Conservation (phyloP, 2,113 vertebrate species). For the Tiliqua scincoides region DNA sequence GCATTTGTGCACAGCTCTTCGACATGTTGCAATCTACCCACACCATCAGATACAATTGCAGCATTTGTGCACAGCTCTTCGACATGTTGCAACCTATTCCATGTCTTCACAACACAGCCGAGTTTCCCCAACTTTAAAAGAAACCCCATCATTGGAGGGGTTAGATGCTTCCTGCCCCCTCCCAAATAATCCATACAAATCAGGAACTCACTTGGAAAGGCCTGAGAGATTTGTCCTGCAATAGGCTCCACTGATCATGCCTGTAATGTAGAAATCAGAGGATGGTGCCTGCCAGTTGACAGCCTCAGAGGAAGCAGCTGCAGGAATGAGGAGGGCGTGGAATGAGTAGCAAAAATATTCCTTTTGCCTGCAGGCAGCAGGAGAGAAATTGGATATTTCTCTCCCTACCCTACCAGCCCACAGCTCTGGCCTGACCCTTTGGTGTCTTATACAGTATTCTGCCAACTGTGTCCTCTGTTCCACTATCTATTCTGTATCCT, state of each 20-base stretch:
- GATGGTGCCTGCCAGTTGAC: slow-evolving; percentile 36
- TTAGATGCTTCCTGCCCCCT: slow-evolving; percentile 12
- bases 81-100: neutral
- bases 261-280: slow-evolving; percentile 60
- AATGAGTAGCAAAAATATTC: slow-evolving; percentile 69
- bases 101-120: neutral
- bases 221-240: slow-evolving; percentile 77
- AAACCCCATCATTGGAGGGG: neutral
- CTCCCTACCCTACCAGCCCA: slow-evolving; percentile 72
- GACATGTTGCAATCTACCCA: neutral
- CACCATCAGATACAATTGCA: neutral
- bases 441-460: slow-evolving; percentile 53
- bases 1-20: slow-evolving; percentile 1
- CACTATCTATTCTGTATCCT: slow-evolving; percentile 58
- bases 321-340: slow-evolving; percentile 67
- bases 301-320: slow-evolving; percentile 62
- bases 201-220: slow-evolving; percentile 82
- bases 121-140: slow-evolving; percentile 13
- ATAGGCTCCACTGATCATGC: slow-evolving; percentile 79
- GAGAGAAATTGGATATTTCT: slow-evolving; percentile 63
- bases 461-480: slow-evolving; percentile 61
- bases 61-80: slow-evolving; percentile 1
- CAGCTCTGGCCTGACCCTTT: slow-evolving; percentile 68
- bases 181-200: slow-evolving; percentile 16
- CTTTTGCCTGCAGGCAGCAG: slow-evolving; percentile 62